Percentiles rank a stretch among this genome's conserved stretches.
phyloP scores from a whole-genome alignment of 1,140 invertebrate genomes.

The Chymomyza costata region DNA sequence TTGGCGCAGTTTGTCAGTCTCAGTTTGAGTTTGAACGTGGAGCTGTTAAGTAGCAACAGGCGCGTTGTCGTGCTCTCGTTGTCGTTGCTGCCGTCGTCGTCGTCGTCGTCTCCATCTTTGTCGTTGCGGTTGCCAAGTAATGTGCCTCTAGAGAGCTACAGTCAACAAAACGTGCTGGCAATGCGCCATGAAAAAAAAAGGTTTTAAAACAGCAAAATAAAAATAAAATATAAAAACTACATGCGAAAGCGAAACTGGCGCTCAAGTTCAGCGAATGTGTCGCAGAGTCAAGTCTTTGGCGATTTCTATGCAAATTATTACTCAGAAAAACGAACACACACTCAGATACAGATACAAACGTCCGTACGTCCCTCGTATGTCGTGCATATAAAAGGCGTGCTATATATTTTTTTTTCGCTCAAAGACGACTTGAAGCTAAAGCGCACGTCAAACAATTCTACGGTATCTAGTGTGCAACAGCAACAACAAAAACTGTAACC shows the following conservation, averaged over 20 bases:
- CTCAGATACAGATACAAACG: conserved; percentile 2
- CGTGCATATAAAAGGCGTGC: conserved; percentile 49
- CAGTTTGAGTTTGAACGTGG: conserved; percentile 56
- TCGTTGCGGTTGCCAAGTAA: too few species aligned
- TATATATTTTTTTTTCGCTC: conserved; percentile 71
- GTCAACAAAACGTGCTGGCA: too few species aligned
- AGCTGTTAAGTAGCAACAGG: conserved; percentile 31
- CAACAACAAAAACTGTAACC: conserved; percentile 60
- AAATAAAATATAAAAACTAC: too few species aligned
- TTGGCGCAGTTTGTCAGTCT: too few species aligned
- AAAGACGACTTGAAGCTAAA: conserved; percentile 56
- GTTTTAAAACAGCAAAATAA: too few species aligned
- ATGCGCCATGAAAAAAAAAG: too few species aligned
- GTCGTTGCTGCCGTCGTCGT: neutral
- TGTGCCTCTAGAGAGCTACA: too few species aligned
- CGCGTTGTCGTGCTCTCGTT: conserved; percentile 8
- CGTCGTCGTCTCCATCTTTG: conserved; percentile 10
- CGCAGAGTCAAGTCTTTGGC: conserved; percentile 27
- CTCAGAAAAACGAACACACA: conserved; percentile 54
- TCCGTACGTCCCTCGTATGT: neutral
- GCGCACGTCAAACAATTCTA: conserved; percentile 39
- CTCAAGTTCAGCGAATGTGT: conserved; percentile 47
- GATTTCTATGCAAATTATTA: conserved; percentile 72
- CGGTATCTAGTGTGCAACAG: conserved; percentile 26
- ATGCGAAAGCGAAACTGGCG: conserved; percentile 53